phyloP scores from a whole-genome alignment of 2,113 vertebrate genomes.

The Patagioenas fasciata region DNA sequence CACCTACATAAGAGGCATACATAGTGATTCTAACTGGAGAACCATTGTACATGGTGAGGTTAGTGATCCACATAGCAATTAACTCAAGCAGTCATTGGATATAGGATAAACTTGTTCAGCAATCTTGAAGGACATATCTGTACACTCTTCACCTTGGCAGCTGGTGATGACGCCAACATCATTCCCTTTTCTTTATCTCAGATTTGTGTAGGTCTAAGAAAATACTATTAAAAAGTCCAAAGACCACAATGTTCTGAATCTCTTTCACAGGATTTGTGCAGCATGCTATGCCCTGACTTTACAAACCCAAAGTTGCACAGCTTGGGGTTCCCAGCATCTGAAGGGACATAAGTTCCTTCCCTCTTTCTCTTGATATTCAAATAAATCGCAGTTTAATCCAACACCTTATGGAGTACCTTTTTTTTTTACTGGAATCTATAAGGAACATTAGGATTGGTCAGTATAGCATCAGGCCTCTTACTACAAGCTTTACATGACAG shows the following conservation, averaged over 20 bases:
- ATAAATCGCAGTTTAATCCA: not conserved
- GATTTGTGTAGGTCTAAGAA: not conserved
- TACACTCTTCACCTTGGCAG: not conserved
- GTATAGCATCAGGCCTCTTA: not conserved
- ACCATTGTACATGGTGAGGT: not conserved
- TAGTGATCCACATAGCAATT: not conserved
- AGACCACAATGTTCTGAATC: not conserved
- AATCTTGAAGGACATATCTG: not conserved
- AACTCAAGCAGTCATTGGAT: fast-evolving
- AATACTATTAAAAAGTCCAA: not conserved
- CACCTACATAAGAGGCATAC: not conserved
- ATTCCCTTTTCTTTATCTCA: not conserved
- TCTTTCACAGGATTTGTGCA: not conserved
- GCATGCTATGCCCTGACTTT: not conserved
- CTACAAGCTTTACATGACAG: not conserved
- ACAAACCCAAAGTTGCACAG: not conserved
- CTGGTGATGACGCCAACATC: fast-evolving
- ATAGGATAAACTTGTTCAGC: not conserved
- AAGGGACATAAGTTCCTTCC: not conserved
- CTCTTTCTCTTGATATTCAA: not conserved
- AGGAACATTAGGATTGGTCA: not conserved
- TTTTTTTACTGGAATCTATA: not conserved
- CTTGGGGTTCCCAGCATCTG: not conserved
- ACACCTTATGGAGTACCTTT: not conserved
- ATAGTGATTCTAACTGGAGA: not conserved